phyloP scores from a whole-genome alignment of 2,888 invertebrate species.

The Meiosimyza platycephala region DNA sequence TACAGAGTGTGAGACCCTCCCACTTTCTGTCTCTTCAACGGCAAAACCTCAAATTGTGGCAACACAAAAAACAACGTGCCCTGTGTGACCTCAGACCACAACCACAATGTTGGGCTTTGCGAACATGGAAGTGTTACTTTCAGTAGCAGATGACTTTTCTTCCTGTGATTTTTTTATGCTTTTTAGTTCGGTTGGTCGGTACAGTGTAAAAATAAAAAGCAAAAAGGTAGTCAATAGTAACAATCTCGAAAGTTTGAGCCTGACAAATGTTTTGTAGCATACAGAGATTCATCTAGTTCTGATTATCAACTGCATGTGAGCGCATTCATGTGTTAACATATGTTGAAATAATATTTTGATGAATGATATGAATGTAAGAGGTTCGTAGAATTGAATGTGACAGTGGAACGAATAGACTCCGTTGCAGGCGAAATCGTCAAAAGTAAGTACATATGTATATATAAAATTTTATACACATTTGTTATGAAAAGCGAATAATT shows the following conservation, averaged over 20 bases:
- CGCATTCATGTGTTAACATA: constrained; percentile 33
- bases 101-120: constrained; percentile 14
- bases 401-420: background rate
- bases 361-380: constrained; percentile 10
- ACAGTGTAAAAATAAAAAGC: background rate
- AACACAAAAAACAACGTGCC: constrained; percentile 41
- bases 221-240: constrained; percentile 6
- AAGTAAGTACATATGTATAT: too few relatives aligned
- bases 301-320: constrained; percentile 23
- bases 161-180: background rate
- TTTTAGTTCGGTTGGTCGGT: background rate
- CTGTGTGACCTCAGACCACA: constrained; percentile 31
- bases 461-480: too few relatives aligned
- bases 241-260: background rate
- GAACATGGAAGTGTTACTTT: constrained; percentile 20
- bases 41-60: constrained; percentile 45
- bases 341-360: constrained; percentile 32
- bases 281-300: background rate
- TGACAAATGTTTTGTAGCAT: constrained; percentile 19
- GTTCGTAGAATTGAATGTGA: background rate
- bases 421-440: too few relatives aligned
- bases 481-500: too few relatives aligned
- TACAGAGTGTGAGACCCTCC: background rate
- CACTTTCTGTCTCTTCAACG: background rate
- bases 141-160: constrained; percentile 28